Percentiles rank a stretch among this genome's conserved stretches.
Conservation (phyloP, 35 echinoderm and acorn worm genomes). For the Holothuria glaberrima region DNA sequence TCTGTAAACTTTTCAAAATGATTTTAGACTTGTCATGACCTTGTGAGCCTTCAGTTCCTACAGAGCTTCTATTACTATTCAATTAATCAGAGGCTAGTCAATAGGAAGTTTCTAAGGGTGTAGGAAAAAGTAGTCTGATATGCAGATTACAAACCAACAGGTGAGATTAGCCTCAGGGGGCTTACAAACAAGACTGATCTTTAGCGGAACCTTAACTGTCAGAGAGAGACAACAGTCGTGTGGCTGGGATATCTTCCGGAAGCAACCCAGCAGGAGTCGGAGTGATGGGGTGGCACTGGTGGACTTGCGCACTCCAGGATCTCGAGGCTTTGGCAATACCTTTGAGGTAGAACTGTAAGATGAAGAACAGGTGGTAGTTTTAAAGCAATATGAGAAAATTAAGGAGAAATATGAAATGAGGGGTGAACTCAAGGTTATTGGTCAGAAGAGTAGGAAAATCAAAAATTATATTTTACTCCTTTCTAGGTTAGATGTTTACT, state of each 20-base stretch:
- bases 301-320: neutral
- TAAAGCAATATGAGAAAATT: no score
- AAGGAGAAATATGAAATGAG: no score
- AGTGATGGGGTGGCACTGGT: neutral
- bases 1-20: no score
- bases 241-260: constrained; percentile 35
- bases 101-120: constrained; percentile 30
- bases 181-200: constrained; percentile 27
- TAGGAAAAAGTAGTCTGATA: neutral
- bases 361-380: constrained; percentile 11
- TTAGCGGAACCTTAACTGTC: constrained; percentile 5
- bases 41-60: constrained; percentile 13
- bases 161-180: constrained; percentile 53
- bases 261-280: constrained; percentile 13
- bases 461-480: no score
- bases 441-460: no score
- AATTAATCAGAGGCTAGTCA: neutral
- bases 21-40: neutral
- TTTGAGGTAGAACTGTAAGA: neutral
- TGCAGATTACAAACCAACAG: constrained; percentile 8
- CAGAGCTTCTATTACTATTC: constrained; percentile 2
- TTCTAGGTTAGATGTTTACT: no score
- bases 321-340: constrained; percentile 11
- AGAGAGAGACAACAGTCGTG: constrained; percentile 26
- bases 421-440: no score